phyloP scores from a whole-genome alignment of 2,113 vertebrate species.

The Erythrocercus mccallii region DNA sequence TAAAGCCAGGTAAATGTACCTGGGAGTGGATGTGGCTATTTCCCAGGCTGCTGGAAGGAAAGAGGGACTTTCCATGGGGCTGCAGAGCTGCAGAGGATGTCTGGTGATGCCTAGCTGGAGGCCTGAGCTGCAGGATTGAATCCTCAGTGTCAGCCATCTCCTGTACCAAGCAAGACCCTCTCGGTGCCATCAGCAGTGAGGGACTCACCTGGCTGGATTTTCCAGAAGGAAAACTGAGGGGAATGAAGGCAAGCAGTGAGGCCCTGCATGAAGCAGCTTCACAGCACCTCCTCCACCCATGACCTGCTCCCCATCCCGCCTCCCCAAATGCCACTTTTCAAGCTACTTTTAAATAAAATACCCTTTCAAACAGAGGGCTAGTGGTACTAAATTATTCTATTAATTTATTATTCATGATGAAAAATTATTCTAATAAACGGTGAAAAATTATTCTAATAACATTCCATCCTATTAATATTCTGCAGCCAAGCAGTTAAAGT shows the following conservation, averaged over 20 bases:
- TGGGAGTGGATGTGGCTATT: background rate
- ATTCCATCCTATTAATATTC: constrained; percentile 63
- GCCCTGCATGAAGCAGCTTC: background rate
- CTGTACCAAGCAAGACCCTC: background rate
- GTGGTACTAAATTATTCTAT: constrained; percentile 47
- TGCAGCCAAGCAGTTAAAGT: constrained; percentile 49
- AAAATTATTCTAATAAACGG: constrained; percentile 70
- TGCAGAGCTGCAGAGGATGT: background rate
- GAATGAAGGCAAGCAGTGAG: background rate
- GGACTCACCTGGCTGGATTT: background rate
- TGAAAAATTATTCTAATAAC: constrained; percentile 74
- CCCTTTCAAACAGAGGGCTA: constrained; percentile 22
- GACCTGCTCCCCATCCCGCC: background rate
- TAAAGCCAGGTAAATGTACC: background rate
- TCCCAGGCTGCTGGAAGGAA: background rate
- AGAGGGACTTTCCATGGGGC: background rate
- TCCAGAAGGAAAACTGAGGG: background rate
- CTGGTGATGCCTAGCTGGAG: background rate
- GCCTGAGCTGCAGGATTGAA: background rate
- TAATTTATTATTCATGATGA: constrained; percentile 73
- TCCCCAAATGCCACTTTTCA: background rate
- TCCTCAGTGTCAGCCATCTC: background rate
- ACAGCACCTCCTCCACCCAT: background rate
- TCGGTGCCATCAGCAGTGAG: background rate
- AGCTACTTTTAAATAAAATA: constrained; percentile 16